Evolutionary conservation across 2,888 invertebrate species (phyloP), one percentile per base, ranked within the genome.

Genomic region (Theretra japonica): DNA sequence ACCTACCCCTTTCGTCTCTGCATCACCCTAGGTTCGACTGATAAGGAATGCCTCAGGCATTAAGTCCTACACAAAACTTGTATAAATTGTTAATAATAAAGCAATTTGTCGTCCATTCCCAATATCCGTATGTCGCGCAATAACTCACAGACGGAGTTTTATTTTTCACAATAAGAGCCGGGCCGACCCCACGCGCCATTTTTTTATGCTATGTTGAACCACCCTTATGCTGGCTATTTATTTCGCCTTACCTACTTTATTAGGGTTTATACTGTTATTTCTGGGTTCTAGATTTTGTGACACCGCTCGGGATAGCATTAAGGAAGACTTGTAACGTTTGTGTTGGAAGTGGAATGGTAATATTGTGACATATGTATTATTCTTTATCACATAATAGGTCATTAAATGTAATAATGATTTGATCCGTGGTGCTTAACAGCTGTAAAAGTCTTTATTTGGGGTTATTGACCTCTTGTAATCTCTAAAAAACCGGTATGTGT

Each of bases 191-290:
- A 53, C 53, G 21, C 60, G 17, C 48, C 48, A 23, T 65, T 65
- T 53, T 53, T 65, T 60, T 65, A 65, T 65, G 41, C 33, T 15
- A 65, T 65, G 65, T 65, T 41, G 65, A 41, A 65, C 41, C 65
- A 65, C 41, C 65, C 65, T 65, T 65, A 48, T 17, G 48, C 3
- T 41, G 21, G 65, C 65, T 65, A 65, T 65, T 48, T 65, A 65
- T 65, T 65, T 41, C 65, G 33, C 33, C 41, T 23, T 23, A 65
- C 21, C 23, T 48, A 48, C 23, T 48, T 65, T 65, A 65, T 65
- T 65, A 48, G 41, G 65, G 23, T 65, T 41, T 17, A n/a, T 59
- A 50, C 70, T 69, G 74, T 74, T 76, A 77, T 23, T 65, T 48
- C 23, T 21, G 21, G 65, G 48, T 48, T 23, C 17, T 48, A 48